Conservation (phyloP, 2,113 vertebrate genomes). For the Ailurus styani region DNA sequence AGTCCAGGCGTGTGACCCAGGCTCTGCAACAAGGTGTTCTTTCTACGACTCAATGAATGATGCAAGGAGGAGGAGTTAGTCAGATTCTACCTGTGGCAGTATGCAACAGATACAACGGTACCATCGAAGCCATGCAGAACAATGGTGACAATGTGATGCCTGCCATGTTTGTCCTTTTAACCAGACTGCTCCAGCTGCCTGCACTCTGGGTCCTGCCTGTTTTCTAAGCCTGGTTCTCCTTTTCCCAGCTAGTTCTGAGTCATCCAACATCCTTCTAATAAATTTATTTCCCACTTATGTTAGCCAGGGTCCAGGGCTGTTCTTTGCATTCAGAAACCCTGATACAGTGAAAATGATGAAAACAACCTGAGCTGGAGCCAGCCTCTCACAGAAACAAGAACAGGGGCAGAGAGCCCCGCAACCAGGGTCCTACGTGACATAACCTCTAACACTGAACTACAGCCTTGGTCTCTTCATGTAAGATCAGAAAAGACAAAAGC, state of each 20-base stretch:
- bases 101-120: background rate
- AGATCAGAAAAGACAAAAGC: background rate
- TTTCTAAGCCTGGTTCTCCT: background rate
- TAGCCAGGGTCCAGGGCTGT: background rate
- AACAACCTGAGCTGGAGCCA: background rate
- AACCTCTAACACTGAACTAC: background rate
- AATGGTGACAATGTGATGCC: background rate
- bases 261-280: conserved; percentile 10
- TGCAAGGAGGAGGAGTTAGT: background rate
- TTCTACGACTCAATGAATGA: background rate
- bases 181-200: background rate
- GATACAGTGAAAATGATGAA: background rate
- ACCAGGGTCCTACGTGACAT: background rate
- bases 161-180: background rate
- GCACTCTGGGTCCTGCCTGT: background rate
- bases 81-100: background rate
- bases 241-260: conserved; percentile 2
- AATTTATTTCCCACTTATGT: conserved; percentile 14
- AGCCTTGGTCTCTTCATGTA: background rate
- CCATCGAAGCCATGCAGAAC: background rate
- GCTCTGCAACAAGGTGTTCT: background rate
- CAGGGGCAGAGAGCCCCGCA: background rate
- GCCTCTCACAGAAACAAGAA: background rate
- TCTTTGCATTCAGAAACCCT: background rate
- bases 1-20: background rate